These are phyloP conservation scores for Arctocebus calabarensis DNA, from an alignment of 2,797 vertebrate species.

Conservation along the genomic window DNA sequence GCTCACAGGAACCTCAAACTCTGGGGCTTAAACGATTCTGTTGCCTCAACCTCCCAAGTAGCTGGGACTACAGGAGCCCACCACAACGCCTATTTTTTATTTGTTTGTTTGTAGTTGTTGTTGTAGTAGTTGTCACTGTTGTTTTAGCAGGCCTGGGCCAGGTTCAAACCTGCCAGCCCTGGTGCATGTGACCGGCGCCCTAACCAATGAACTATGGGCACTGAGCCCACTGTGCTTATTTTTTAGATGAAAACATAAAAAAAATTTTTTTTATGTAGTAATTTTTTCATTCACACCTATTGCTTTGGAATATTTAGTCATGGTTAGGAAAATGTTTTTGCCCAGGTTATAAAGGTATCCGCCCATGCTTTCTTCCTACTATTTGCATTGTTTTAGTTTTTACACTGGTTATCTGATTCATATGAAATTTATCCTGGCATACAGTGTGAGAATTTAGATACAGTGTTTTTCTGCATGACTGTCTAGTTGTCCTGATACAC, in stretches of 20 bases:
- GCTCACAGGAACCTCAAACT: no score
- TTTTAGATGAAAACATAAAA: not conserved
- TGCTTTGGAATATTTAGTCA: not conserved
- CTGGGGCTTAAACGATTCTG: no score
- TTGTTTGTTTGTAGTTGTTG: no score
- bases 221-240: not conserved
- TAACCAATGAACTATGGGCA: no score
- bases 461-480: not conserved
- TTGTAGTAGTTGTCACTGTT: no score
- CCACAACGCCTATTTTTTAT: no score
- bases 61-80: no score
- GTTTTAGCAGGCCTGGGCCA: no score
- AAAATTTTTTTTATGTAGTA: not conserved
- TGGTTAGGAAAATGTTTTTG: not conserved
- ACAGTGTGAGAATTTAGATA: not conserved
- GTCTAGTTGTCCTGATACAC: not conserved
- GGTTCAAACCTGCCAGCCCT: no score
- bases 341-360: not conserved
- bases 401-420: not conserved
- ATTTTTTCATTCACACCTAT: not conserved
- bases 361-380: not conserved
- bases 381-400: not conserved
- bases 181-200: no score
- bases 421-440: not conserved
- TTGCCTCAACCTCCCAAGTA: no score